Percentiles rank a stretch among this genome's conserved stretches.
Conservation (phyloP, 1,140 invertebrate species). For the Tetragonula clypearis region DNA sequence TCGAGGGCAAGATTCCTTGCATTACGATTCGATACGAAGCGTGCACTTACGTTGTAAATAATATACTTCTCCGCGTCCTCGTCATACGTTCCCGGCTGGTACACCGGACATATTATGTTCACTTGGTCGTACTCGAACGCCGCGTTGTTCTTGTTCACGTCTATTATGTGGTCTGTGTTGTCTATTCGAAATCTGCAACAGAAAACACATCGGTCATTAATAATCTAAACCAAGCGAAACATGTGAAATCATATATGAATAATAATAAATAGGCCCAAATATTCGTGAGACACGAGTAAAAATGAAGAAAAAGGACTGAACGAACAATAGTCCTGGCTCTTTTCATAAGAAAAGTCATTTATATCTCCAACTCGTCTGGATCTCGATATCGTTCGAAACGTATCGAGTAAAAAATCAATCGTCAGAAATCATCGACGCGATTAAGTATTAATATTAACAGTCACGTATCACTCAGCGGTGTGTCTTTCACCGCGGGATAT, state of each 20-base stretch:
- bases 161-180: slow-evolving; percentile 98
- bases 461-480: neutral
- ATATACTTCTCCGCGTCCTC: slow-evolving; percentile 97
- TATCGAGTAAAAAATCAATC: slow-evolving; percentile 28
- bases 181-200: slow-evolving; percentile 96
- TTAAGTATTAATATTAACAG: slow-evolving; percentile 16
- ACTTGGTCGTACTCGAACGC: slow-evolving; percentile 97
- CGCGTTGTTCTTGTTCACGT: slow-evolving; percentile 96
- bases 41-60: slow-evolving; percentile 93
- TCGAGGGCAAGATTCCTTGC: neutral
- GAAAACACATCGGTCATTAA: slow-evolving; percentile 46
- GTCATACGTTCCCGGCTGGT: slow-evolving; percentile 92
- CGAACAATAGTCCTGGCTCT: neutral
- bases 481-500: slow-evolving; percentile 23
- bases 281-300: neutral
- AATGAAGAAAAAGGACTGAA: neutral
- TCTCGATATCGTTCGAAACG: neutral
- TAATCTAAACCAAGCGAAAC: neutral
- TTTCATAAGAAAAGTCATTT: neutral
- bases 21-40: neutral
- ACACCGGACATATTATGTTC: slow-evolving; percentile 97
- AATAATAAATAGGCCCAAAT: neutral
- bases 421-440: slow-evolving; percentile 8
- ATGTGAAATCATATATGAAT: neutral
- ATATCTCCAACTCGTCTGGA: neutral